A percentile compares a stretch with the other conserved stretches of the same genome.
phyloP scores from a whole-genome alignment of 2,797 vertebrate species.

The Brachymystax lenok region DNA sequence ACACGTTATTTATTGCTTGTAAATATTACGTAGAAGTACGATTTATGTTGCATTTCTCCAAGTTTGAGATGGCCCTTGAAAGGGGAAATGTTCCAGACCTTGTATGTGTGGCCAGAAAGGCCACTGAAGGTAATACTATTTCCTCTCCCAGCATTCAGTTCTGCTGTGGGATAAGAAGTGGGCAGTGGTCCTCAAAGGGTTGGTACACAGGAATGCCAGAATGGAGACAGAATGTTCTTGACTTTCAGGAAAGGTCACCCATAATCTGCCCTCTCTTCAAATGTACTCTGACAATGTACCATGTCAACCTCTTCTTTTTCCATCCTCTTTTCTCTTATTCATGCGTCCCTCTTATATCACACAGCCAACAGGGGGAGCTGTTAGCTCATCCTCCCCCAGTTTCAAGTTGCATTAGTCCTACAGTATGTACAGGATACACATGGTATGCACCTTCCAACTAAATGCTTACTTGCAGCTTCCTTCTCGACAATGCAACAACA shows the following conservation, averaged over 20 bases:
- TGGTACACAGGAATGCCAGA: not conserved
- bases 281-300: not conserved
- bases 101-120: not conserved
- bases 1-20: not conserved
- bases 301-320: not conserved
- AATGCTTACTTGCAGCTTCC: too few relatives aligned
- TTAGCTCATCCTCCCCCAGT: not conserved
- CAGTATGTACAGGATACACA: too few relatives aligned
- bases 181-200: not conserved
- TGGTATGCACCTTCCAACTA: too few relatives aligned
- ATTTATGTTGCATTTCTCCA: not conserved
- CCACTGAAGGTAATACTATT: not conserved
- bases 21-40: not conserved
- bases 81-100: not conserved
- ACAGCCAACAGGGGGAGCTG: slow-evolving; percentile 32
- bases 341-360: not conserved
- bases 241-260: not conserved
- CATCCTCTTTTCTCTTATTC: not conserved
- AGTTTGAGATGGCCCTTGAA: not conserved
- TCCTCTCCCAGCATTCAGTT: not conserved
- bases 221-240: not conserved
- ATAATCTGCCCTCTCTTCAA: not conserved
- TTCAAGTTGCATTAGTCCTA: not conserved
- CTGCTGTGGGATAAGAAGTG: not conserved
- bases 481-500: too few relatives aligned